Conservation (phyloP, 2,888 invertebrate species). For the Omphaloscelis lunosa region DNA sequence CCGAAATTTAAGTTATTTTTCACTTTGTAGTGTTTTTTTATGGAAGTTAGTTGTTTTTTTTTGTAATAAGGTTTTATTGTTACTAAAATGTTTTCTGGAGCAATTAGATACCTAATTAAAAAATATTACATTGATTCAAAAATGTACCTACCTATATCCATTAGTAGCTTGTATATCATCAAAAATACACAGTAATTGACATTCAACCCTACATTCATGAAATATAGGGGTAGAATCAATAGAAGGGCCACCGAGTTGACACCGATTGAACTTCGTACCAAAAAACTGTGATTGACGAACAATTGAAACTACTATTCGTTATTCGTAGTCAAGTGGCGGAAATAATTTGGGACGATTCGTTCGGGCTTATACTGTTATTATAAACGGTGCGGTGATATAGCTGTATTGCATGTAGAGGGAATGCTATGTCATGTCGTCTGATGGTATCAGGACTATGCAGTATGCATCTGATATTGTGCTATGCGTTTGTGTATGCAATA, state of each 20-base stretch:
- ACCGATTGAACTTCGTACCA: conserved; percentile 68
- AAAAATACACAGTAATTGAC: conserved; percentile 60
- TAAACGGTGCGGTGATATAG: conserved; percentile 27
- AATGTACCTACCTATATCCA: not conserved
- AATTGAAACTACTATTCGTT: conserved; percentile 41
- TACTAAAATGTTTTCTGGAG: not conserved
- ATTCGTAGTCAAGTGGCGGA: conserved; percentile 60
- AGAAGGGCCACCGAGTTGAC: conserved; percentile 63
- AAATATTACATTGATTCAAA: not conserved
- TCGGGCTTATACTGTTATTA: conserved; percentile 39
- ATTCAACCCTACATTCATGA: conserved; percentile 57
- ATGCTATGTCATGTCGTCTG: not conserved
- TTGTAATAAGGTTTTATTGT: not conserved
- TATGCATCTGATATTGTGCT: no score
- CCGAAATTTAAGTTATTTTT: no score
- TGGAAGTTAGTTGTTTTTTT: no score
- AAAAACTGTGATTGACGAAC: conserved; percentile 56
- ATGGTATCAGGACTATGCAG: not conserved
- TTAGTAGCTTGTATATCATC: conserved; percentile 9
- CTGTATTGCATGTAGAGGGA: conserved; percentile 1
- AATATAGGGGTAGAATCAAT: conserved; percentile 66
- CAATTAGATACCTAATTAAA: not conserved
- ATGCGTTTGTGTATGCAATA: no score
- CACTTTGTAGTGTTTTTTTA: no score
- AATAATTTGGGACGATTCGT: conserved; percentile 59